Conservation (phyloP, 1,140 invertebrate genomes). For the Mycetomoellerius zeteki region DNA sequence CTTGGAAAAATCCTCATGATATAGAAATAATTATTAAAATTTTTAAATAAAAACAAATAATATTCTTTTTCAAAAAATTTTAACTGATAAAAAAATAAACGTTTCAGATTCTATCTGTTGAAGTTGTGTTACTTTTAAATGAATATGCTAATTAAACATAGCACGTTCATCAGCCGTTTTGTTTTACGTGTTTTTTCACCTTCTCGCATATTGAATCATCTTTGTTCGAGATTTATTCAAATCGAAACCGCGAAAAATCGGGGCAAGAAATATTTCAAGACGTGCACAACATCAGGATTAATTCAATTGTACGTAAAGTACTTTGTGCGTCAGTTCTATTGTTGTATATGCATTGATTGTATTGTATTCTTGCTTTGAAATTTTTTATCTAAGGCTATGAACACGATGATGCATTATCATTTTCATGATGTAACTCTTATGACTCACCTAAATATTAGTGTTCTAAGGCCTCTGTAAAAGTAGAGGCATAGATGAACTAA, state of each 20-base stretch:
- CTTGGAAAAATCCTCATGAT: neutral
- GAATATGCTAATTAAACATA: constrained; percentile 44
- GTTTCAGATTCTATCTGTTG: neutral
- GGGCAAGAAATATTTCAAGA: neutral
- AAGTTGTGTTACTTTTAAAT: constrained; percentile 4
- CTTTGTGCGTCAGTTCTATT: neutral
- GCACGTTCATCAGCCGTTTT: neutral
- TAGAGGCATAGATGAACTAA: constrained; percentile 25
- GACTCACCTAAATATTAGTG: constrained; percentile 39
- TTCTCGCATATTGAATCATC: neutral
- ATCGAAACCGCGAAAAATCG: neutral
- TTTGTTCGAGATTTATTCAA: neutral
- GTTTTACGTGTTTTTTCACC: neutral
- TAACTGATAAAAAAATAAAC: no score
- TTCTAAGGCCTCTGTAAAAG: constrained; percentile 10
- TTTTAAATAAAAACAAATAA: neutral
- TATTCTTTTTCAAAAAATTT: neutral
- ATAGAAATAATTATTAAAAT: neutral
- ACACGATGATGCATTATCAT: neutral
- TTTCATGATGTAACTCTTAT: constrained; percentile 35
- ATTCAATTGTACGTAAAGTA: constrained; percentile 22
- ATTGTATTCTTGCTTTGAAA: neutral
- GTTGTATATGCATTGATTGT: neutral
- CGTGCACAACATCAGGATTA: neutral
- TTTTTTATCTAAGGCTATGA: neutral